Evolutionary conservation across 2,888 invertebrate species (phyloP).

Genomic region (Coleophora deauratella): DNA sequence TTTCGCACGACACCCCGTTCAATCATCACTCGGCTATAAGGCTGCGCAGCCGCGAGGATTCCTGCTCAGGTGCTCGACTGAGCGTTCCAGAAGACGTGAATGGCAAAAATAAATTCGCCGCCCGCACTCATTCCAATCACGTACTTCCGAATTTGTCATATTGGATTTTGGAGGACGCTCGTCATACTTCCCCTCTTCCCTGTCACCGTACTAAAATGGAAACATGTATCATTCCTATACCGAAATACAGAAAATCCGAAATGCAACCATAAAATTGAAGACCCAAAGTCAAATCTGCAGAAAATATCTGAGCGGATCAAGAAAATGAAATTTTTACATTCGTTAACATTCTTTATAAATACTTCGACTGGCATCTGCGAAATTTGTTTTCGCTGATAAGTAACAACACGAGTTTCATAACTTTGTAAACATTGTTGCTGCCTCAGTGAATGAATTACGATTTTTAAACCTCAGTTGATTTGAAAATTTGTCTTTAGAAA

Average conservation of each 20-base stretch:
- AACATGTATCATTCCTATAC: constrained; percentile 54
- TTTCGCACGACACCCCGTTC: too few relatives aligned
- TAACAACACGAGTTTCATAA: constrained; percentile 1
- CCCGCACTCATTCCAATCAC: constrained; percentile 67
- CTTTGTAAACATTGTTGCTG: background rate
- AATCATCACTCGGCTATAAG: too few relatives aligned
- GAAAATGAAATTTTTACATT: constrained; percentile 22
- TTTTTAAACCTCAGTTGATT: too few relatives aligned
- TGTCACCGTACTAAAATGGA: constrained; percentile 67
- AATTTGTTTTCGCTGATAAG: constrained; percentile 7
- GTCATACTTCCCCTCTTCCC: constrained; percentile 52
- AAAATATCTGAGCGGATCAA: constrained; percentile 2
- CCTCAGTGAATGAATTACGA: too few relatives aligned
- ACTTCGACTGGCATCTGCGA: constrained; percentile 4
- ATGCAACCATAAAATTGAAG: constrained; percentile 26
- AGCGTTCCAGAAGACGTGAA: constrained; percentile 6
- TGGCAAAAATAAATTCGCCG: constrained; percentile 53
- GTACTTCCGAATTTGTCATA: constrained; percentile 73
- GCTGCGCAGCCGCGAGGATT: too few relatives aligned
- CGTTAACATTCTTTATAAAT: constrained; percentile 13
- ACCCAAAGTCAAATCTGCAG: constrained; percentile 20
- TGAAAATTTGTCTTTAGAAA: too few relatives aligned
- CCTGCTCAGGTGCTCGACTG: too few relatives aligned
- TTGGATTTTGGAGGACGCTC: constrained; percentile 67
- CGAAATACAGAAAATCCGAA: constrained; percentile 13